Conservation (phyloP, 2,113 vertebrate species). For the Dolichotis patagonum region DNA sequence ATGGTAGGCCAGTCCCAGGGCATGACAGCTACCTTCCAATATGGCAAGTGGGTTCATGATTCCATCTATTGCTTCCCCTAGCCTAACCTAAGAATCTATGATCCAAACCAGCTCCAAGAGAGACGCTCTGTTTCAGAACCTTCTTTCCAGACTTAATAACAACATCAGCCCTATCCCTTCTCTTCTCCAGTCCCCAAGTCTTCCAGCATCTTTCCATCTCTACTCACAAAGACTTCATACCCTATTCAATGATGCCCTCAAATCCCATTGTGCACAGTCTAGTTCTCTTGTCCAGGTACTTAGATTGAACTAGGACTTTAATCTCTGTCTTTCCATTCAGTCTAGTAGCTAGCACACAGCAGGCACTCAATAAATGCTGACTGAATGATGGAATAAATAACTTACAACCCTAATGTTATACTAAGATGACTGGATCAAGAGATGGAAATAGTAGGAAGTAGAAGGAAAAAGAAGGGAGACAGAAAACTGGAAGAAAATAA, state of each 20-base stretch:
- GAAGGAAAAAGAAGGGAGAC: not conserved
- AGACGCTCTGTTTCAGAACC: not conserved
- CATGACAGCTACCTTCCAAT: not conserved
- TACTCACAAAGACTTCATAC: not conserved
- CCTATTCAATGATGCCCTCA: not conserved
- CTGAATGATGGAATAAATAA: not conserved
- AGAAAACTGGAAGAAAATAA: not conserved
- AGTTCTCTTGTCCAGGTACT: not conserved
- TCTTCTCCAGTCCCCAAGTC: not conserved
- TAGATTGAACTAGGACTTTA: not conserved
- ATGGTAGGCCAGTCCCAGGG: not conserved
- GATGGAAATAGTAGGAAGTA: not conserved
- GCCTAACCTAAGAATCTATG: not conserved
- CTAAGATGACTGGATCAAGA: not conserved
- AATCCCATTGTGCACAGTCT: not conserved
- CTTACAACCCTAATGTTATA: not conserved
- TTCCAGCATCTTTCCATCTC: too few species aligned
- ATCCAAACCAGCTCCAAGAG: not conserved
- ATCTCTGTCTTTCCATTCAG: not conserved
- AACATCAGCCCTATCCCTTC: not conserved
- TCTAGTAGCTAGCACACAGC: not conserved
- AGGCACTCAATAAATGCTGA: not conserved
- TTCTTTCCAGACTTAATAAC: not conserved
- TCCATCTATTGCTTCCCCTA: not conserved
- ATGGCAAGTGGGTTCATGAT: not conserved